Base-by-base conservation (phyloP, 1,140 invertebrate genomes). In the Trachymyrmex septentrionalis region DNA sequence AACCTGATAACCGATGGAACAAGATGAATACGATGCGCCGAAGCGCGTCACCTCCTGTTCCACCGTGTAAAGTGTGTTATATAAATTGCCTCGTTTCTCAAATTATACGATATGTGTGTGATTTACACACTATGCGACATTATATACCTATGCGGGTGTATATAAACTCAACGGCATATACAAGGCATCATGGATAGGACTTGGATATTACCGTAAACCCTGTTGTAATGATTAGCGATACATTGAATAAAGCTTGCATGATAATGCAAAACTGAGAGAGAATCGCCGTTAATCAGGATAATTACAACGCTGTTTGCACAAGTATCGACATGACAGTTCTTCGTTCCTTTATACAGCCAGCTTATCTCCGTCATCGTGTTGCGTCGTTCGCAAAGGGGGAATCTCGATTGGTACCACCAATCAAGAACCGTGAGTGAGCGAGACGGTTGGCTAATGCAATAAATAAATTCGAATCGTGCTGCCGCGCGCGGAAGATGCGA, bases 391-490 rank as follows among this genome's bases (percentile, higher is more conserved):
- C 75, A 88, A 85, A 90, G 84, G 69, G 57, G 88, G 85, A 82
- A 30, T n/a, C 73, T 85, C 90, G 92, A 92, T 92, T 85, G 89
- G 85, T 82, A 92, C 85, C 87, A 88, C 87, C 91, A 91, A 92
- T 92, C 91, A 90, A 89, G 86, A 34, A 9, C 86, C 67, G 73
- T 89, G 92, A 88, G 88, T 91, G 92, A 90, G 88, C 86, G 92
- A 93, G 92, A 93, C 90, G 91, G 85, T 73, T 82, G 92, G 73
- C 88, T 92, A 92, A 93, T 92, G 92, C 90, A 92, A 93, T 93
- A 93, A 93, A 93, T 93, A 92, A 93, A 93, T 93, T 92, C 92
- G 91, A 90, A 93, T 92, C 90, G 90, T 71, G 88, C 88, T 85
- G 86, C 86, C 87, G 72, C 72, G 66, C 73, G 86, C 86, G 86